A percentile compares a stretch with the other conserved stretches of the same genome.
Conservation (phyloP, 2,888 invertebrate species). For the Melinopterus prodromus region DNA sequence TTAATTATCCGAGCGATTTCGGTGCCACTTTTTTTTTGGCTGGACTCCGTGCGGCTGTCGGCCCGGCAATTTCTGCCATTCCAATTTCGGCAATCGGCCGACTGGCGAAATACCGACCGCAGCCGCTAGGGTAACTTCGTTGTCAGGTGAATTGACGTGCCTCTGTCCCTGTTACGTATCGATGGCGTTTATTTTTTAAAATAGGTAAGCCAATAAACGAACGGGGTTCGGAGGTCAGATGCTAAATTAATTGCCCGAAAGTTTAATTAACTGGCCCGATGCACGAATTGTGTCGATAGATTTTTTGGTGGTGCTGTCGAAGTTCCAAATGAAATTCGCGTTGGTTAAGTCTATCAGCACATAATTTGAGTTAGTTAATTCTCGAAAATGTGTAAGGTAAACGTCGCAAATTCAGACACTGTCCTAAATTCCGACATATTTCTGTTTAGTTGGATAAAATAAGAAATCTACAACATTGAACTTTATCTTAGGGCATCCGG, state of each 20-base stretch:
- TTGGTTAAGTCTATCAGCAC: no score
- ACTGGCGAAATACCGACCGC: background rate
- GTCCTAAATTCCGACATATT: no score
- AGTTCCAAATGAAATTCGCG: background rate
- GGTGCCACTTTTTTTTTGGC: conserved; percentile 28
- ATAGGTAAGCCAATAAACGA: background rate
- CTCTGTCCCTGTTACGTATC: background rate
- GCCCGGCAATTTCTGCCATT: background rate
- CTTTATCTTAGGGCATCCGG: no score
- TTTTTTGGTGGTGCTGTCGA: background rate
- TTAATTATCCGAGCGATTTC: conserved; percentile 40
- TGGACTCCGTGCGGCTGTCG: conserved; percentile 7
- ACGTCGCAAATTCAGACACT: no score
- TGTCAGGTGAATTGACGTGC: background rate
- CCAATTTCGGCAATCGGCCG: background rate
- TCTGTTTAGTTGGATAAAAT: no score
- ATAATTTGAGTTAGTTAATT: no score
- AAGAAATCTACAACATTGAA: no score
- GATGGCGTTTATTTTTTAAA: background rate
- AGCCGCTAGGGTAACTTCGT: background rate
- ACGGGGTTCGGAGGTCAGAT: background rate
- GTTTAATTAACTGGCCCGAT: background rate
- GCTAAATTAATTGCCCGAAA: background rate
- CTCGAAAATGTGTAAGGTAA: no score
- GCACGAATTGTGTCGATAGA: background rate